phyloP scores from a whole-genome alignment of 2,113 vertebrate species.

The Eclectus roratus region DNA sequence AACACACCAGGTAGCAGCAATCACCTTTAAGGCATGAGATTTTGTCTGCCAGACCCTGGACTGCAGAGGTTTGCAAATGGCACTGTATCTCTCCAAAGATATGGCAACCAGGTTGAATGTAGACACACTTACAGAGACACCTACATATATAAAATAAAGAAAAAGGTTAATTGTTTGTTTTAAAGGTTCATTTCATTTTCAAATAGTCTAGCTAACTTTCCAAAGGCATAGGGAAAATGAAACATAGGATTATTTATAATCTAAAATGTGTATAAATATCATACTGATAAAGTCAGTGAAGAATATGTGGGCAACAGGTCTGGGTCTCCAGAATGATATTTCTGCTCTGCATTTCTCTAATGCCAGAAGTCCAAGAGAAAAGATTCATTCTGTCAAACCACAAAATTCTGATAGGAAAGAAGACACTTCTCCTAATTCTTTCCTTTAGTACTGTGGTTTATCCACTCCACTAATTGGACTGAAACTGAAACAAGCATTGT shows the following conservation, averaged over 20 bases:
- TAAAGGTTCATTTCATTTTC: not conserved
- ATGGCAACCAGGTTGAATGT: constrained; percentile 97
- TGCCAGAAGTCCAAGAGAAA: not conserved
- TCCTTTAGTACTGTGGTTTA: not conserved
- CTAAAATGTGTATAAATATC: not conserved
- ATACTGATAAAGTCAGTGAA: not conserved
- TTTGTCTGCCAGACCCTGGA: constrained; percentile 97
- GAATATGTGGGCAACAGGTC: not conserved
- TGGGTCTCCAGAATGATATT: not conserved
- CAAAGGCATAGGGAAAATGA: not conserved
- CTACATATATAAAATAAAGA: constrained; percentile 63
- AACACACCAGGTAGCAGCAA: constrained; percentile 88
- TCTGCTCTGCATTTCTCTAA: not conserved
- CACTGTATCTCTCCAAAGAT: constrained; percentile 94
- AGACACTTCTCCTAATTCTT: not conserved
- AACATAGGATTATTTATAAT: not conserved
- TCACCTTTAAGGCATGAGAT: constrained; percentile 93
- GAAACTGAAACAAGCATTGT: not conserved
- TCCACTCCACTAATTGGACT: not conserved
- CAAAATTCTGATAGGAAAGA: not conserved
- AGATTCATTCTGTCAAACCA: not conserved
- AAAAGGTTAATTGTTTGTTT: not conserved
- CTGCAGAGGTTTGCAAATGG: constrained; percentile 94
- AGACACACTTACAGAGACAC: constrained; percentile 93
- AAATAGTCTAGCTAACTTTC: not conserved